phyloP scores from a whole-genome alignment of 2,888 invertebrate genomes.

The Drosophila formosana region DNA sequence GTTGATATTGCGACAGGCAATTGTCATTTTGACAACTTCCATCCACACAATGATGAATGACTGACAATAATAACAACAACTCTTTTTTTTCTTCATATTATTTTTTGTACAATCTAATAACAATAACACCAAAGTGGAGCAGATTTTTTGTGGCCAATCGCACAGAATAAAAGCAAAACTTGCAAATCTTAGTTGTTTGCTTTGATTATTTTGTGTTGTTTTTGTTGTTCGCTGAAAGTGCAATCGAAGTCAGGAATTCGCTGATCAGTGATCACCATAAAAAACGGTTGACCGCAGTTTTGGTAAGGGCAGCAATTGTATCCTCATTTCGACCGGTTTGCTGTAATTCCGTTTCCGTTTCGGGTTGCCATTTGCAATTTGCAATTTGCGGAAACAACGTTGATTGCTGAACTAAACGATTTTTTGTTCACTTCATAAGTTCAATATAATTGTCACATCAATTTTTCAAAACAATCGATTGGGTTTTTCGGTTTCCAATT shows the following conservation, averaged over 20 bases:
- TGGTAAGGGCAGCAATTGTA: slow-evolving; percentile 22
- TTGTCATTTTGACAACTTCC: slow-evolving; percentile 59
- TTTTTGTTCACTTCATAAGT: neutral
- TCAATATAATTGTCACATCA: slow-evolving; percentile 7
- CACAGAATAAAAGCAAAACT: slow-evolving; percentile 33
- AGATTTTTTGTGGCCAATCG: slow-evolving; percentile 51
- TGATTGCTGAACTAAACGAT: neutral
- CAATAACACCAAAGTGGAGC: slow-evolving; percentile 46
- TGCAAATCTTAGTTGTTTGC: slow-evolving; percentile 4
- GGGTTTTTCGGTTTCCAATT: neutral
- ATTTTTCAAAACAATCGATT: neutral
- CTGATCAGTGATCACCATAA: slow-evolving; percentile 9
- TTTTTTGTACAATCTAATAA: neutral
- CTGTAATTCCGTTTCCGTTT: slow-evolving; percentile 18
- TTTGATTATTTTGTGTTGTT: neutral
- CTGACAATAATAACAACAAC: slow-evolving; percentile 31
- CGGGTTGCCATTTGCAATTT: neutral
- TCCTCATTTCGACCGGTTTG: slow-evolving; percentile 22
- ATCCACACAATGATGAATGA: slow-evolving; percentile 50
- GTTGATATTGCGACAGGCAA: slow-evolving; percentile 50
- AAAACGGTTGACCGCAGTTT: slow-evolving; percentile 3
- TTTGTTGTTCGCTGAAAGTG: slow-evolving; percentile 14
- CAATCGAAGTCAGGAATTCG: slow-evolving; percentile 11
- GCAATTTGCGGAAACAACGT: slow-evolving; percentile 13
- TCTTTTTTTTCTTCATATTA: no score